Evolutionary conservation across 2,797 vertebrate genomes (phyloP), one percentile per base, ranked within the genome.

Genomic region (Nannoperca australis): DNA sequence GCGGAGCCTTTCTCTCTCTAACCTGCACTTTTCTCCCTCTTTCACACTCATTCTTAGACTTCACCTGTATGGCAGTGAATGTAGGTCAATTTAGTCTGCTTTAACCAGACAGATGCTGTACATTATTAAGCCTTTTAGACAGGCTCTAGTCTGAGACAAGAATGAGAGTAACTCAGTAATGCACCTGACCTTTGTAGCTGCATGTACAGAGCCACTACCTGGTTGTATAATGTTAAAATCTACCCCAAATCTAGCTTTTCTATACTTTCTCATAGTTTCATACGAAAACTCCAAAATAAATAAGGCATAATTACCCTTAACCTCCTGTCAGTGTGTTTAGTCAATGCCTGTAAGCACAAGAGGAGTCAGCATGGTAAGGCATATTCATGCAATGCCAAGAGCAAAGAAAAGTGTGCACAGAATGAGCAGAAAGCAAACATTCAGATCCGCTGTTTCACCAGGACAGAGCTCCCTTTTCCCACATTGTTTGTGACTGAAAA

Each of bases 291-390:
- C 4, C 20, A 65, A 79, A 84, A 72, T 36, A 73, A 88, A 82
- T 55, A 38, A 69, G 45, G 58, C 36, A 92, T 94, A 93, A 85
- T 94, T 95, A 94, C 93, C 95, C 85, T 85, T 70, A 89, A 85
- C 75, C 55, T 94, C 79, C 66, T 84, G 88, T 89, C 83, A 89
- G 34, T 91, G 85, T 93, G 90, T 94, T 93, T 94, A 82, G 86
- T 83, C 89, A 89, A 77, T 76, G 93, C 91, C 95, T 95, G 94
- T 32, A 94, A 95, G 90, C 89, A 94, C n/a, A 93, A 93, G 84
- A 89, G 78, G 67, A 78, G 81, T 93, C 83, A 93, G 81, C 76
- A 76, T 76, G 66, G 73, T 75, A 61, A 84, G 42, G 71, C 67
- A 59, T 24, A 76, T 69, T 79, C 68, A 78, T 73, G 73, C 75